Conservation (phyloP, 2,797 vertebrate species). For the Bryconaethiops microstoma region DNA sequence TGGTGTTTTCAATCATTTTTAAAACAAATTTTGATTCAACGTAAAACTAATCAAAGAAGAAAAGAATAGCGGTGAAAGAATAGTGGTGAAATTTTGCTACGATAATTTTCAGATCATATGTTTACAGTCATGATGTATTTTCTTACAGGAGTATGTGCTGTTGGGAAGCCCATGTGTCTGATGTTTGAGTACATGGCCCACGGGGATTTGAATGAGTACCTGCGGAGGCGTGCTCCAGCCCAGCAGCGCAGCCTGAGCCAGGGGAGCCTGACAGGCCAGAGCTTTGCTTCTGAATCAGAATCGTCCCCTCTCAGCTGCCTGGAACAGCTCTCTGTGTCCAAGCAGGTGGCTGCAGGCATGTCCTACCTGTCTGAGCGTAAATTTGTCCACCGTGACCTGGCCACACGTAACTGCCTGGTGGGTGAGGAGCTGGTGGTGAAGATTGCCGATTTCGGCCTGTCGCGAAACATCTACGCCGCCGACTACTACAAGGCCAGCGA, state of each 20-base stretch:
- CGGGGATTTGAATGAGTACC: slow-evolving; percentile 94
- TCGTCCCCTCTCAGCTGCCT: slow-evolving; percentile 75
- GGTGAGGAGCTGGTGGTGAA: slow-evolving; percentile 94
- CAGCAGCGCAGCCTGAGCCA: slow-evolving; percentile 78
- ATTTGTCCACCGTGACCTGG: slow-evolving; percentile 97
- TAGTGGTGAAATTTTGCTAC: neutral
- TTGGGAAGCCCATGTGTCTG: slow-evolving; percentile 97
- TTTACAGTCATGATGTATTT: neutral
- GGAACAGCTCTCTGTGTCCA: slow-evolving; percentile 89
- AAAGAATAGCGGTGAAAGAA: too few species aligned
- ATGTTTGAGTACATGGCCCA: slow-evolving; percentile 99
- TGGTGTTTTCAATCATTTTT: too few species aligned
- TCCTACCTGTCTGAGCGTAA: slow-evolving; percentile 96
- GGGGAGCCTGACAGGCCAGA: slow-evolving; percentile 71
- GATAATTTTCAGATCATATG: neutral
- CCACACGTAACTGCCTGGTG: slow-evolving; percentile 95
- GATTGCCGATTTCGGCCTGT: slow-evolving; percentile 97
- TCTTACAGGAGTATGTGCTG: slow-evolving; percentile 91
- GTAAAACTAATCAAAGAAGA: too few species aligned
- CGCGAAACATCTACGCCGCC: slow-evolving; percentile 95
- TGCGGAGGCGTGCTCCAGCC: slow-evolving; percentile 83
- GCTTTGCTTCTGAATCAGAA: slow-evolving; percentile 74
- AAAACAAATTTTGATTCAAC: too few species aligned
- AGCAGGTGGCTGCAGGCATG: slow-evolving; percentile 95
- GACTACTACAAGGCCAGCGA: slow-evolving; percentile 99